A percentile compares a stretch with the other conserved stretches of the same genome.
These are phyloP conservation scores for Polylopha cassiicola DNA, from an alignment of 2,888 invertebrate species.

Conservation along the genomic window DNA sequence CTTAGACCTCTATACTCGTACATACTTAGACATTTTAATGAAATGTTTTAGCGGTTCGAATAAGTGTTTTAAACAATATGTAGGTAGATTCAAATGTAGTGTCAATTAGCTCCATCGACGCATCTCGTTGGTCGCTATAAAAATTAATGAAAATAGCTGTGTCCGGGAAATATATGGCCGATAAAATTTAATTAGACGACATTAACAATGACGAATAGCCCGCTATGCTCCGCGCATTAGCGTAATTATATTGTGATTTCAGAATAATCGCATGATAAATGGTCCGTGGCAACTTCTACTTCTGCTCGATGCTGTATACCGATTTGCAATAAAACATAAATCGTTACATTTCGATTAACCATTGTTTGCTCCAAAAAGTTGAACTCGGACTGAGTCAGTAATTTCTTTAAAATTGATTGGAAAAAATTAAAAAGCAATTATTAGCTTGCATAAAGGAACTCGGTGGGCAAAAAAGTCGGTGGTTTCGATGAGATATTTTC, in stretches of 20 bases:
- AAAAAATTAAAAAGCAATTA: slow-evolving; percentile 21
- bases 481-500: slow-evolving; percentile 39
- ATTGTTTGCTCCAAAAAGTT: too few species aligned
- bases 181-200: slow-evolving; percentile 62
- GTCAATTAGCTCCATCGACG: slow-evolving; percentile 11
- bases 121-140: slow-evolving; percentile 22
- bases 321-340: too few species aligned
- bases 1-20: too few species aligned
- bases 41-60: too few species aligned
- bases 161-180: slow-evolving; percentile 43
- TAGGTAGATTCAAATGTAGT: too few species aligned
- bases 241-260: slow-evolving; percentile 66
- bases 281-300: slow-evolving; percentile 43
- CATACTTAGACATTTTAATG: too few species aligned
- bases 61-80: too few species aligned
- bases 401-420: too few species aligned
- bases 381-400: too few species aligned
- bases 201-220: slow-evolving; percentile 59
- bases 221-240: slow-evolving; percentile 43
- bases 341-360: too few species aligned
- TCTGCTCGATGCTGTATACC: slow-evolving; percentile 39
- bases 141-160: slow-evolving; percentile 34
- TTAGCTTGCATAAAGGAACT: slow-evolving; percentile 9
- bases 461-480: slow-evolving; percentile 4
- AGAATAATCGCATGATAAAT: slow-evolving; percentile 64